Conservation (phyloP, 2,113 vertebrate genomes). For the Proteles cristata region DNA sequence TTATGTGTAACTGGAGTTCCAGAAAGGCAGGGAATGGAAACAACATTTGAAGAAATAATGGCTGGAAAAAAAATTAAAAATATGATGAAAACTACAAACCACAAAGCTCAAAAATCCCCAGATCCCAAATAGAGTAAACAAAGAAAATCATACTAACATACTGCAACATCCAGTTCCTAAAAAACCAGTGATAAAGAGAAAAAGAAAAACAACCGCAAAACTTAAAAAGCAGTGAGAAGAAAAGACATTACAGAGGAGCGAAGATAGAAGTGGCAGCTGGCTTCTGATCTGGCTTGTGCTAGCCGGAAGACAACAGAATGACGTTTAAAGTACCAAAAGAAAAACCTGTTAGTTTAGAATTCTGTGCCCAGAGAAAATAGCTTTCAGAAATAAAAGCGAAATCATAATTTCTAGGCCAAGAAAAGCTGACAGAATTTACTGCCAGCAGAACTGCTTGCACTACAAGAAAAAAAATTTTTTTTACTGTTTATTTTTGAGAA, state of each 20-base stretch:
- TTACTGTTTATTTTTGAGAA: too few relatives aligned
- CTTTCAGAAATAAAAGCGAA: neutral
- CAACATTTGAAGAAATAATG: neutral
- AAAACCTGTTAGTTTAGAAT: neutral
- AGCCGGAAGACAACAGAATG: neutral
- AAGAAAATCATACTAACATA: neutral
- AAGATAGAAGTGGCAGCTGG: neutral
- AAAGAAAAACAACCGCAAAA: rapidly evolving
- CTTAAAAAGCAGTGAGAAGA: neutral
- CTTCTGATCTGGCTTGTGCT: neutral
- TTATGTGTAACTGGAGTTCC: rapidly evolving
- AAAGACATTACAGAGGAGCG: neutral
- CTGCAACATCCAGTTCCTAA: neutral
- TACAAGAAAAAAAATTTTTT: too few relatives aligned
- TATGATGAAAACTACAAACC: neutral
- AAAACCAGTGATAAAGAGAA: neutral
- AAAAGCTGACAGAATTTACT: neutral
- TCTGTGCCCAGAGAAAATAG: neutral
- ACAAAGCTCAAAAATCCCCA: neutral
- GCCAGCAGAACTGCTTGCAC: neutral
- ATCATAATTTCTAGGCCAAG: neutral
- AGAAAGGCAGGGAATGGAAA: neutral
- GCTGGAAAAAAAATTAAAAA: neutral
- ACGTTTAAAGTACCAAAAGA: neutral
- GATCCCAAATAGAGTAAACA: neutral